Evolutionary conservation across 2,888 invertebrate species (phyloP), one percentile per base, ranked within the genome.

Genomic region (Drosophila paranaensis): DNA sequence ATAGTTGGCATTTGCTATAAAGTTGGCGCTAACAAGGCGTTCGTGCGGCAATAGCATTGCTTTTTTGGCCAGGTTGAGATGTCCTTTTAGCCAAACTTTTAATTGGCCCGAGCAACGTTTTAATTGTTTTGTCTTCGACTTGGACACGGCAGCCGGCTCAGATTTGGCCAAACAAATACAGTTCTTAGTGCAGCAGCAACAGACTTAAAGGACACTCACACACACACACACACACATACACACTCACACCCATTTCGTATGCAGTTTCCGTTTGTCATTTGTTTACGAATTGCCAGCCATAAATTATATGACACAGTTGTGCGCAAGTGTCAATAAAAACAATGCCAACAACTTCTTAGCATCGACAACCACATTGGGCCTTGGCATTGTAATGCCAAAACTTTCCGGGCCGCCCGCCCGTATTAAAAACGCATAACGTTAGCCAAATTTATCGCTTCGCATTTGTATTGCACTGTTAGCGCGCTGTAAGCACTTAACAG

Each of bases 11-110:
- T 74, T 83, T 87, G 84, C 65, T 74, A 72, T 77, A 83, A 85
- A 85, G 81, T 85, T 85, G 76, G n/a, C 82, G 76, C 84, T 85
- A 85, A 85, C 84, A 83, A 85, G 85, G 84, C 84, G 79, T 79
- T 76, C 80, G 82, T 81, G 80, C 79, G 76, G 76, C 72, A 68
- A 79, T 27, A 66, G 57, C 68, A 71, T 74, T 60, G 64, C 64
- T 64, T 79, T 88, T 50, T 71, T 20, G 68, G 74, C 67, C 76
- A 85, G 56, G 67, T 73, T 73, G 83, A 74, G 83, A 74, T 66
- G 33, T 56, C 33, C 43, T 56, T 43, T 71, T 74, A 68, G 71
- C 65, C 60, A 90, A 90, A 88, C 90, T 87, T 87, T 87, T 87
- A 87, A 87, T 87, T 87, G 87, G 87, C 81, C 75, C 70, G 72